Evolutionary conservation across 2,888 invertebrate species (phyloP).

Genomic region (Camponotus fellah): DNA sequence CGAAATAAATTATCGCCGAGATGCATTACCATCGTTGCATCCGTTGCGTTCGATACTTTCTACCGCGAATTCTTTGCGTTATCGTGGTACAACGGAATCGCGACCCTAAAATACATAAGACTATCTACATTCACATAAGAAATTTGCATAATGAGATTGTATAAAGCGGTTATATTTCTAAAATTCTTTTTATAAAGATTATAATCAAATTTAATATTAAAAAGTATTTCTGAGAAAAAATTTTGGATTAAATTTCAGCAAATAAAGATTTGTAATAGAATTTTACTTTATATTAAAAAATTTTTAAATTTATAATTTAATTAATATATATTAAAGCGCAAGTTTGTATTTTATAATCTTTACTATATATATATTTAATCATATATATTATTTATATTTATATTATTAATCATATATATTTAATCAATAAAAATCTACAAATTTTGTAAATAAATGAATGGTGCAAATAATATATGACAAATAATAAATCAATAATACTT

Average conservation of each 20-base stretch:
- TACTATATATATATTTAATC: neutral
- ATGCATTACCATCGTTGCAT: constrained; percentile 17
- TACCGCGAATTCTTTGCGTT: constrained; percentile 6
- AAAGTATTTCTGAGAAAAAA: neutral
- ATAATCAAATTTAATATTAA: neutral
- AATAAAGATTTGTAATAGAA: neutral
- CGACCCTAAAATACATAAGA: neutral
- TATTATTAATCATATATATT: no score
- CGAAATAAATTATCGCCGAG: constrained; percentile 42
- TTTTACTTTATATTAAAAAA: neutral
- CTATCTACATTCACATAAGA: neutral
- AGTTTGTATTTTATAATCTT: neutral
- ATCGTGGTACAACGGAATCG: neutral
- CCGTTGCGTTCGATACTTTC: constrained; percentile 32
- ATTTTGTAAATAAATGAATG: neutral
- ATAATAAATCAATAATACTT: neutral
- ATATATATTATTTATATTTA: neutral
- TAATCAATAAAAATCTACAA: neutral
- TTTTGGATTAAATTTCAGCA: neutral
- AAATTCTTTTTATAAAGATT: neutral
- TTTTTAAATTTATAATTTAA: neutral
- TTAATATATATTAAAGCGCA: neutral
- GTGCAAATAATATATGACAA: neutral
- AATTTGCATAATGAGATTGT: neutral
- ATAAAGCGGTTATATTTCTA: neutral